Evolutionary conservation across 2,113 vertebrate genomes (phyloP).

Genomic region (Alligator mississippiensis): DNA sequence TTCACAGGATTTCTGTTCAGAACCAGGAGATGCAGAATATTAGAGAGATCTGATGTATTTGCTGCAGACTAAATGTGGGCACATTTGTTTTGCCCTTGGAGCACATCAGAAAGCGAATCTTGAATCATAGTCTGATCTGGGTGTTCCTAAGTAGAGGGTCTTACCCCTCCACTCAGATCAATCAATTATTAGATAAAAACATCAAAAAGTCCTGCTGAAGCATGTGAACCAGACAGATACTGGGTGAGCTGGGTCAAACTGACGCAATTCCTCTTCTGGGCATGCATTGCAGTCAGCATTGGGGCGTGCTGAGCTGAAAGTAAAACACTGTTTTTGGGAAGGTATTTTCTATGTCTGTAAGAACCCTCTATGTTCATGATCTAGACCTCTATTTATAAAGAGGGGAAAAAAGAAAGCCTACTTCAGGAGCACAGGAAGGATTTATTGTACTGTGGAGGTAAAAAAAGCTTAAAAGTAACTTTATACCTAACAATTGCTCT

Average conservation of each 20-base stretch:
- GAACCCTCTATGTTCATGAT: no score
- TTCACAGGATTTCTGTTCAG: neutral
- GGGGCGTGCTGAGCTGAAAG: no score
- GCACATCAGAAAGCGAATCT: neutral
- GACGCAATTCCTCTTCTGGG: no score
- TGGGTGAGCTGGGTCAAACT: no score
- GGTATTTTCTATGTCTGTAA: no score
- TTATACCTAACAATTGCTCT: slow-evolving; percentile 7
- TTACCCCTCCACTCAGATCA: no score
- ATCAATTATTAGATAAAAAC: no score
- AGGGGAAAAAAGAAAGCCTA: neutral
- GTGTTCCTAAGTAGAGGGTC: no score
- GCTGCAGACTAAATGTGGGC: neutral
- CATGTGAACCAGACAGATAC: no score
- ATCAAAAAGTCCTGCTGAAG: no score
- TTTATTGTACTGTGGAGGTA: slow-evolving; percentile 5
- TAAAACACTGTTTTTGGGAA: no score
- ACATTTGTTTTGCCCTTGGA: neutral
- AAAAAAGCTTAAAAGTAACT: neutral
- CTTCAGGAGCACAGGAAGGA: neutral
- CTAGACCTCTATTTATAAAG: neutral
- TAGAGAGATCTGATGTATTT: neutral
- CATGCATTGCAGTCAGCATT: no score
- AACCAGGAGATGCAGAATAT: neutral
- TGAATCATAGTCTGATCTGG: neutral